Evolutionary conservation across 2,113 vertebrate genomes (phyloP), one percentile per base, ranked within the genome.

Genomic region (Orientallactaga bullata): DNA sequence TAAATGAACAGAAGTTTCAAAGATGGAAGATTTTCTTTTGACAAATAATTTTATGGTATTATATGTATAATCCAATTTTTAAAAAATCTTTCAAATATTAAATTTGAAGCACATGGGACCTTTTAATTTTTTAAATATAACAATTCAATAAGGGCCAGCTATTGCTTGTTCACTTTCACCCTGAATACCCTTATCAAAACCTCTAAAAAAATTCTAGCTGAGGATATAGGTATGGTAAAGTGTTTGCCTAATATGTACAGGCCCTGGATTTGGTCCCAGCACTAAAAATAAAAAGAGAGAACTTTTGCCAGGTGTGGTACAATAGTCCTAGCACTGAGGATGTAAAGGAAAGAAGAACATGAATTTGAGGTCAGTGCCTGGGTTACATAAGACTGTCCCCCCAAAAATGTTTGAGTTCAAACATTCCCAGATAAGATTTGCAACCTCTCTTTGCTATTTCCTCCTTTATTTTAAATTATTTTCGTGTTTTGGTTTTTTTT

Each of bases 21-120:
- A 47, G 42, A 47, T 6, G 42, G 42, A 26, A 85, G 26, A 90
- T 95, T 69, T 92, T 77, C 63, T 86, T 79, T 76, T 69, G 88
- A 76, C 60, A 93, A 91, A 79, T 71, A 88, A 51, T 74, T 89
- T 89, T 93, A 68, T 3, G 69, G 5, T 73, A 69, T 82, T 86
- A 26, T 66, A 39, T 68, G 4, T 94, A 74, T 58, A 55, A 84
- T 68, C 35, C 35, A 24, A 76, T 82, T 93, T 91, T 69, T 63
- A 81, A 55, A 39, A 92, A 76, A 80, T 78, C 20, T 90, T 96
- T 85, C 76, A 93, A 74, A 91, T 89, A 91, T 72, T 93, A 17
- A 74, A 17, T 74, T 89, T 93, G 47, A 51, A 90, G 15, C 39
- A 82, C 82, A 35, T 7, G 12, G 88, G 79, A 90, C 11, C 26